Conservation (phyloP, 2,113 vertebrate species). For the Aviceda subcristata region DNA sequence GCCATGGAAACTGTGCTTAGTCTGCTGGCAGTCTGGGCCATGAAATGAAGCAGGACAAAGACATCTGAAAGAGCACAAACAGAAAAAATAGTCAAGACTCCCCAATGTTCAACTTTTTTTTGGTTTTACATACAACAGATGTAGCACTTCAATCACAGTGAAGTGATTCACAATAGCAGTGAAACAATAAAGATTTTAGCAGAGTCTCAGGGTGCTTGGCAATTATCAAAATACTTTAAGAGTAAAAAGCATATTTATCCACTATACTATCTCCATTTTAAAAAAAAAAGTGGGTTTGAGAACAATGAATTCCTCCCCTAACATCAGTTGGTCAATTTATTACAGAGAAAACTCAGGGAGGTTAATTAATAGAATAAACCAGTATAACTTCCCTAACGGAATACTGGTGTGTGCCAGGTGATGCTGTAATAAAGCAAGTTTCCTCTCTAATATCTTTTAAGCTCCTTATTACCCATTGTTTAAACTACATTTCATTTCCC, state of each 20-base stretch:
- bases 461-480: not conserved
- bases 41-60: conserved; percentile 83
- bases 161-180: not conserved
- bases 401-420: not conserved
- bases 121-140: not conserved
- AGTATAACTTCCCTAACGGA: not conserved
- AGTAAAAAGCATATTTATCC: not conserved
- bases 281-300: not conserved
- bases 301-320: not conserved
- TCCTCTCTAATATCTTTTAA: not conserved
- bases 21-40: conserved; percentile 89
- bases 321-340: not conserved
- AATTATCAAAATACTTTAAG: not conserved
- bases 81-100: not conserved
- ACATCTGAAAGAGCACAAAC: conserved; percentile 75
- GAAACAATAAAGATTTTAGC: not conserved
- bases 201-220: not conserved
- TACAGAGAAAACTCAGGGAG: not conserved
- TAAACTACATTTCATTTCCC: not conserved
- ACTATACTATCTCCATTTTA: not conserved
- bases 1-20: conserved; percentile 88
- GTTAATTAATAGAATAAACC: not conserved
- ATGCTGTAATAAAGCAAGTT: not conserved
- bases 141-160: not conserved
- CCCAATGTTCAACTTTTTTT: not conserved